Evolutionary conservation across 1,140 invertebrate species (phyloP).

Genomic region (Drosophila azteca): DNA sequence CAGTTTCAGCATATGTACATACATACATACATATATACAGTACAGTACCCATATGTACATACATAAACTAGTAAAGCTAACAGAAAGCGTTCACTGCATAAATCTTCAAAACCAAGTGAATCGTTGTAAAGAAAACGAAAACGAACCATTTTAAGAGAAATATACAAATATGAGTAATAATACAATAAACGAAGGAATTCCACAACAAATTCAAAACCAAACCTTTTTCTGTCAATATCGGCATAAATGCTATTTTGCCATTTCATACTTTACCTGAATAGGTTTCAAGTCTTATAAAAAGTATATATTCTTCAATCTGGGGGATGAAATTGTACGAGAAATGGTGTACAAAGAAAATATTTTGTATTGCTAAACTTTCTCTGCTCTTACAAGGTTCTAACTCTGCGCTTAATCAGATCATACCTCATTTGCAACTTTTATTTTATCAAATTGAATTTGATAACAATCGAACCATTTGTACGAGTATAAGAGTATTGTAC

Average conservation of each 20-base stretch:
- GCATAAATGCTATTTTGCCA: too few relatives aligned
- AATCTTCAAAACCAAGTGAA: slow-evolving; percentile 46
- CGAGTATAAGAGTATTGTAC: not conserved
- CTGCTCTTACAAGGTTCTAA: too few relatives aligned
- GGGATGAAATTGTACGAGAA: too few relatives aligned
- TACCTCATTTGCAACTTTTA: too few relatives aligned
- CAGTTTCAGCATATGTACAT: slow-evolving; percentile 29
- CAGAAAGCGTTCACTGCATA: slow-evolving; percentile 27
- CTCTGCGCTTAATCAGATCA: too few relatives aligned
- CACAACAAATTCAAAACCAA: not conserved
- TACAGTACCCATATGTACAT: slow-evolving; percentile 26
- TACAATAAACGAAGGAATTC: slow-evolving; percentile 37
- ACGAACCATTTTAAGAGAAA: slow-evolving; percentile 37
- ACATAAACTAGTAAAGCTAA: slow-evolving; percentile 34
- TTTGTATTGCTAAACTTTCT: too few relatives aligned
- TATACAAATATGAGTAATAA: slow-evolving; percentile 44
- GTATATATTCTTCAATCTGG: too few relatives aligned
- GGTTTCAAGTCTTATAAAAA: too few relatives aligned
- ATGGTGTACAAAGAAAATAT: too few relatives aligned
- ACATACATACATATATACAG: slow-evolving; percentile 19
- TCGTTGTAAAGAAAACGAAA: slow-evolving; percentile 37
- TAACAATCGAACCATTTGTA: slow-evolving; percentile 11
- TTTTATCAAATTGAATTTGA: not conserved
- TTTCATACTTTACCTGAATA: too few relatives aligned
- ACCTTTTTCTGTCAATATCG: too few relatives aligned